These are phyloP conservation scores for Palythoa heliodiscus DNA, from an alignment of 92 coral and sea anemone species.

Conservation along the genomic window DNA sequence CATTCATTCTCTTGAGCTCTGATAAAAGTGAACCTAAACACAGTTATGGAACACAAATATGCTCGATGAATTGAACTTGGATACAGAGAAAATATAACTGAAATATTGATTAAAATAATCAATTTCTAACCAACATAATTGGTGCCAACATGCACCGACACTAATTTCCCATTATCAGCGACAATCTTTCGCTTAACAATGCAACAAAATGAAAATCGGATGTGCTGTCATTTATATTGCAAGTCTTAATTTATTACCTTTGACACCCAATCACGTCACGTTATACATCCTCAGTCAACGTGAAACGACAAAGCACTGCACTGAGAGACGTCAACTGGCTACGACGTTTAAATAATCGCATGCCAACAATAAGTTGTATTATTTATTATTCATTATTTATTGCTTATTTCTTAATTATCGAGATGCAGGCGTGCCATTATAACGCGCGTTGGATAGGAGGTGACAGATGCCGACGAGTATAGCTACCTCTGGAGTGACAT, in stretches of 20 bases:
- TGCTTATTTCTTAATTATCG: too few relatives aligned
- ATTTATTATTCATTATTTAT: too few relatives aligned
- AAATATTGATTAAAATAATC: not conserved
- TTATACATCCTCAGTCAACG: not conserved
- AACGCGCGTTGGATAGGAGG: too few relatives aligned
- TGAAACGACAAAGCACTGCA: not conserved
- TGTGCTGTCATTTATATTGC: not conserved
- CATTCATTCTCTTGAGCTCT: constrained; percentile 10
- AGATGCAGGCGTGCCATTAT: too few relatives aligned
- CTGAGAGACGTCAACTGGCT: not conserved
- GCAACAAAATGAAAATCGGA: not conserved
- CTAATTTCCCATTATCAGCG: not conserved
- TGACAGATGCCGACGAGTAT: too few relatives aligned
- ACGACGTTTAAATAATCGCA: not conserved
- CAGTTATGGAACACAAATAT: not conserved
- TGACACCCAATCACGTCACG: not conserved
- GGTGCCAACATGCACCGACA: not conserved
- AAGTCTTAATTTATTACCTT: not conserved
- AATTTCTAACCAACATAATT: too few relatives aligned
- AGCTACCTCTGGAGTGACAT: too few relatives aligned
- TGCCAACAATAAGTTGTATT: not conserved
- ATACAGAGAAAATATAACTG: not conserved
- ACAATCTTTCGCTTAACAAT: not conserved
- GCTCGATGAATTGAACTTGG: not conserved
- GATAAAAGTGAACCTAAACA: not conserved